Percentiles rank a stretch among this genome's conserved stretches.
These are phyloP conservation scores for Anthrax anthrax DNA, from an alignment of 2,888 invertebrate species.

Conservation along the genomic window DNA sequence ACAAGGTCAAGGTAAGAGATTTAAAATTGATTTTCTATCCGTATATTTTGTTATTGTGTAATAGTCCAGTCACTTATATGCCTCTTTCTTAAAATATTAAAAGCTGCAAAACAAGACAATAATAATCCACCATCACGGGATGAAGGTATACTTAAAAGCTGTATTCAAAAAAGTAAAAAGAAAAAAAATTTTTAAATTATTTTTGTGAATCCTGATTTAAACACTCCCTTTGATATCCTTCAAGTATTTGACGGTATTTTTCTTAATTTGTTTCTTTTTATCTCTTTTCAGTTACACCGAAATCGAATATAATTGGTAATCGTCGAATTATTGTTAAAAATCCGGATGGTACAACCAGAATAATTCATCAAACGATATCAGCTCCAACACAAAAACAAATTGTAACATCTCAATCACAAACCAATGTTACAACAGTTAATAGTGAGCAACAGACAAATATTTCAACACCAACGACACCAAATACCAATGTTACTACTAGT, in stretches of 20 bases:
- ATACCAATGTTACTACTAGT: conserved; percentile 34
- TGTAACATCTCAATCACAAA: conserved; percentile 53
- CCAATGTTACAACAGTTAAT: conserved; percentile 45
- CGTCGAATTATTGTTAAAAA: conserved; percentile 36
- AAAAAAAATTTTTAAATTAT: too few relatives aligned
- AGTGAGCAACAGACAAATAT: too few relatives aligned
- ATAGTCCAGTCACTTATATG: too few relatives aligned
- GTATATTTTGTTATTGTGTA: too few relatives aligned
- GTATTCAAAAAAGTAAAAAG: not conserved
- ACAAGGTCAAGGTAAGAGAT: conserved; percentile 22
- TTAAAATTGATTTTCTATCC: not conserved
- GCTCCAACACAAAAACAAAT: conserved; percentile 40
- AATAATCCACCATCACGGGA: not conserved
- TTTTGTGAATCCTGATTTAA: too few relatives aligned
- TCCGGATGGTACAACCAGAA: conserved; percentile 47
- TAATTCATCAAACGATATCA: conserved; percentile 47
- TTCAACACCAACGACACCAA: conserved; percentile 44
- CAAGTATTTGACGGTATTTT: too few relatives aligned
- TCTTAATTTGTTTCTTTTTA: not conserved
- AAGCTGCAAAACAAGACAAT: not conserved
- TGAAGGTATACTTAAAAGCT: not conserved
- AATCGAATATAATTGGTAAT: conserved; percentile 18
- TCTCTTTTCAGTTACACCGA: not conserved
- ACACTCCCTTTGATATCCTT: too few relatives aligned
- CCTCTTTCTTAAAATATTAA: not conserved